Conservation (phyloP, 2,888 invertebrate species). For the Erpobdella octoculata region DNA sequence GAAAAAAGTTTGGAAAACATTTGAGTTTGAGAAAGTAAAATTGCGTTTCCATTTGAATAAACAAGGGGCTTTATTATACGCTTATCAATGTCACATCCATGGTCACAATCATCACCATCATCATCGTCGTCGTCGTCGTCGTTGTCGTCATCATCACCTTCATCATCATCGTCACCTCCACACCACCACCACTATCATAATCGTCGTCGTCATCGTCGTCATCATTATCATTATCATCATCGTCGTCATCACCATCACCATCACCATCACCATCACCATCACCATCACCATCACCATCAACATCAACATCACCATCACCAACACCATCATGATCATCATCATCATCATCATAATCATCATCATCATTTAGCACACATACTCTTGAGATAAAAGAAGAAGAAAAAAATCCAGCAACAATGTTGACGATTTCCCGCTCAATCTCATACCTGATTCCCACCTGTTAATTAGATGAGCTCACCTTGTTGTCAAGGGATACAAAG, state of each 20-base stretch:
- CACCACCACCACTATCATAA: neutral
- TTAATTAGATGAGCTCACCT: slow-evolving; percentile 56
- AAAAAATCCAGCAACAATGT: too few species aligned
- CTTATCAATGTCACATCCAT: too few species aligned
- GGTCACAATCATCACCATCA: neutral
- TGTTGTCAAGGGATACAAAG: slow-evolving; percentile 81
- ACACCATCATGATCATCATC: too few species aligned
- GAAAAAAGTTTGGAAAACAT: too few species aligned
- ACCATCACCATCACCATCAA: neutral
- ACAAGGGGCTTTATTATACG: too few species aligned
- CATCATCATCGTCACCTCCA: neutral
- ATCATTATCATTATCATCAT: neutral
- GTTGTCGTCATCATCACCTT: neutral
- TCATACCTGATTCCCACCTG: neutral
- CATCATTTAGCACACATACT: too few species aligned
- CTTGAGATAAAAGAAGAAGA: too few species aligned
- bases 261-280: neutral
- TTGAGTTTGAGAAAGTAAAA: too few species aligned
- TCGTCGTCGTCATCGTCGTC: neutral
- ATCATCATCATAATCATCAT: too few species aligned
- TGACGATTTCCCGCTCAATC: too few species aligned
- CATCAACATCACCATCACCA: too few species aligned
- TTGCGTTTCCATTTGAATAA: too few species aligned
- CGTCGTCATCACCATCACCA: neutral
- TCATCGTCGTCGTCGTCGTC: neutral